phyloP scores from a whole-genome alignment of 2,888 invertebrate genomes.

The Himalopsyche japonica region DNA sequence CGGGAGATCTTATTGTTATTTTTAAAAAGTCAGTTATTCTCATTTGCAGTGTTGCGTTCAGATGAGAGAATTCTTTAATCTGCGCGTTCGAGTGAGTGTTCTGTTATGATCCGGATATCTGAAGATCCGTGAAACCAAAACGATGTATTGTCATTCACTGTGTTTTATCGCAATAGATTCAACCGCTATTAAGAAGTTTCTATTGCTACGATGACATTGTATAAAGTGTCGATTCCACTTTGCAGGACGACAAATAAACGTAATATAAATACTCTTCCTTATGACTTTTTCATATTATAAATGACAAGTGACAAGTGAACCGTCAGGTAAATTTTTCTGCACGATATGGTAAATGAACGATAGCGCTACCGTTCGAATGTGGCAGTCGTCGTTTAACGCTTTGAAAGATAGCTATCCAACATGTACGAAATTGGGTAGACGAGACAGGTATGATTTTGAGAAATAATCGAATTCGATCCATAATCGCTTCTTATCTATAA shows the following conservation, averaged over 20 bases:
- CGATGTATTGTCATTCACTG: not conserved
- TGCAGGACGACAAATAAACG: not conserved
- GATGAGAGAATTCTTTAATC: not conserved
- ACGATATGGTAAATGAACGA: constrained; percentile 11
- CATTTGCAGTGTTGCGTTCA: not conserved
- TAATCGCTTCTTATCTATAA: constrained; percentile 22
- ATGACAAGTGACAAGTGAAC: not conserved
- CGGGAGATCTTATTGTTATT: not conserved
- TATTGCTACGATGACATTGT: not conserved
- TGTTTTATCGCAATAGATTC: not conserved
- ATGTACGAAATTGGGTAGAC: constrained; percentile 31
- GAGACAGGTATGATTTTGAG: constrained; percentile 22
- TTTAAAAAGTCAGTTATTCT: not conserved
- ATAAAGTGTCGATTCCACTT: not conserved
- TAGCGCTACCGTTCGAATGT: constrained; percentile 1
- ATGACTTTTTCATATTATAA: not conserved
- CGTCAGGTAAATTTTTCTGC: not conserved
- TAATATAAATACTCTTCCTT: not conserved
- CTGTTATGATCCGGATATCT: constrained; percentile 2
- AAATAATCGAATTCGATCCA: constrained; percentile 3
- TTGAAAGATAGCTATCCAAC: constrained; percentile 13
- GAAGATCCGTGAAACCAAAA: not conserved
- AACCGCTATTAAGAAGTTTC: not conserved
- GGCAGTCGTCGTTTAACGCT: not conserved
- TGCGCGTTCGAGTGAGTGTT: constrained; percentile 21